Conservation (phyloP, 1,140 invertebrate species). For the Vollenhovia emeryi region DNA sequence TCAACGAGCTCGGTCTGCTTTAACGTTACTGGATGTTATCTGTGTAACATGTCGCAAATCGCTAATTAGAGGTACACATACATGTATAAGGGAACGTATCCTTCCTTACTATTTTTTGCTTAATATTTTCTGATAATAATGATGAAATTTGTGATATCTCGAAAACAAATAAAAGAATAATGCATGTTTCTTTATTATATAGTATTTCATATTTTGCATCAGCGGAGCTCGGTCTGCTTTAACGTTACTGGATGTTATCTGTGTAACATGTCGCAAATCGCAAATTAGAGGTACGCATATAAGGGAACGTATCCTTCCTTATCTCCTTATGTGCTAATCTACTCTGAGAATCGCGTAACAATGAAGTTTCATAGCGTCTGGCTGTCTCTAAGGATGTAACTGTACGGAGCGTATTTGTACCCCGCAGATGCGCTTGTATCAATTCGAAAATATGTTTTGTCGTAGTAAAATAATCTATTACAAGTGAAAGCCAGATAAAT, state of each 20-base stretch:
- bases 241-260: neutral
- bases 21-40: neutral
- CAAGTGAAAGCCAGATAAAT: neutral
- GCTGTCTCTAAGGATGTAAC: neutral
- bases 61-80: constrained; percentile 29
- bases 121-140: neutral
- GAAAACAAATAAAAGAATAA: neutral
- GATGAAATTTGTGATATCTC: neutral
- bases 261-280: neutral
- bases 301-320: constrained; percentile 4
- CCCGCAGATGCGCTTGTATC: neutral
- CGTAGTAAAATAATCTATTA: neutral
- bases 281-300: constrained; percentile 29
- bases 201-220: neutral
- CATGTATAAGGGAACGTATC: neutral
- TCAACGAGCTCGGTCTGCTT: neutral
- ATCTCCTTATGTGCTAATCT: constrained; percentile 45
- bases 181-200: neutral
- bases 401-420: neutral
- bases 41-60: neutral
- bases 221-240: neutral
- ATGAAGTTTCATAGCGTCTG: constrained; percentile 31
- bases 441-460: neutral
- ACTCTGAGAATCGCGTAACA: constrained; percentile 10
- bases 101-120: neutral